A percentile compares a stretch with the other conserved stretches of the same genome.
Evolutionary conservation across 2,797 vertebrate species (phyloP).

Genomic region (Bucorvus abyssinicus): DNA sequence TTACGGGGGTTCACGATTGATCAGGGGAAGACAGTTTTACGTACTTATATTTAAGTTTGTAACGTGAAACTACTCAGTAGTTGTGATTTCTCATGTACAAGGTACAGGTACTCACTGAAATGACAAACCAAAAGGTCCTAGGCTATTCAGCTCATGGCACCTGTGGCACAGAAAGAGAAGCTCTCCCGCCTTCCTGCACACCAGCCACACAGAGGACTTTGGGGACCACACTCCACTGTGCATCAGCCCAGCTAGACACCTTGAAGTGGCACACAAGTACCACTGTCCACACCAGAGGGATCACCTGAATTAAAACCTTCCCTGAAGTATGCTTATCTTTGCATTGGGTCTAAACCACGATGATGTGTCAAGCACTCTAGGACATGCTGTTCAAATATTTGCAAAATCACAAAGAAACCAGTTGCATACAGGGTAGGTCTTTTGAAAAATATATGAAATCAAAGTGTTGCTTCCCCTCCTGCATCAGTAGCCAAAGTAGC

Average conservation of each 20-base stretch:
- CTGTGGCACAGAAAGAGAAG: background rate
- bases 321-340: background rate
- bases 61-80: background rate
- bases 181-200: background rate
- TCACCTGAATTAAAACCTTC: background rate
- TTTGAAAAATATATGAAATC: background rate
- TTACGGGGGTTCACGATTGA: accelerated
- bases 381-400: background rate
- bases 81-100: background rate
- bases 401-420: background rate
- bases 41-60: background rate
- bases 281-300: background rate
- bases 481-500: background rate
- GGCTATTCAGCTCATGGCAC: background rate
- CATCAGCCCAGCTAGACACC: background rate
- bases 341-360: background rate
- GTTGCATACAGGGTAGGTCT: background rate
- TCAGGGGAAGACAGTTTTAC: background rate
- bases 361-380: background rate
- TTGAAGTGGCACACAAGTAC: background rate
- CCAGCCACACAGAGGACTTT: background rate
- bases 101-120: background rate
- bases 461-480: background rate
- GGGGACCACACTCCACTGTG: background rate
- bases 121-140: background rate